These are phyloP conservation scores for Andinoacara biseriatus DNA, from an alignment of 2,113 vertebrate species.

Conservation along the genomic window DNA sequence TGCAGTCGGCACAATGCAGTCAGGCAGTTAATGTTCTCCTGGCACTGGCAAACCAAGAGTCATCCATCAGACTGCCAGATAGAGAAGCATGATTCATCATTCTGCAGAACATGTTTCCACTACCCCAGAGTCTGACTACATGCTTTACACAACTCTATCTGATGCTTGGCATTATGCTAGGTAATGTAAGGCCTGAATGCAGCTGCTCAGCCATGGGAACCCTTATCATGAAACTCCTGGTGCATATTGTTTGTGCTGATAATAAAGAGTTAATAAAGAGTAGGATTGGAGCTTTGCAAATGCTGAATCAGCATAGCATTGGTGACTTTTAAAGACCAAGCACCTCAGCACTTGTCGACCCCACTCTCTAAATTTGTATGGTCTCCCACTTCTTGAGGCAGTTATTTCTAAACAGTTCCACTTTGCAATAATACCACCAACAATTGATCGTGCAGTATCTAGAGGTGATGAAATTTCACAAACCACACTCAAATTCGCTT, in stretches of 20 bases:
- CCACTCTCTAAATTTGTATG: neutral
- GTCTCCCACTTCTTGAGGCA: neutral
- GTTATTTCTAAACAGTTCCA: too few species aligned
- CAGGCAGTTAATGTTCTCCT: neutral
- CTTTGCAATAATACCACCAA: too few species aligned
- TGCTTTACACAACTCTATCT: neutral
- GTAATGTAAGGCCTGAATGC: neutral
- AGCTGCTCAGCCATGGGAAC: neutral
- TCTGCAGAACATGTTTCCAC: neutral
- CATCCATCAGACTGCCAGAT: neutral
- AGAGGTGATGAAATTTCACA: neutral
- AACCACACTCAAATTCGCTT: neutral
- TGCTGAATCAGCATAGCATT: neutral
- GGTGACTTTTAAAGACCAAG: too few species aligned
- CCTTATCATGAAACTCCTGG: neutral
- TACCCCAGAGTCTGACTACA: neutral
- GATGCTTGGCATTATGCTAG: neutral
- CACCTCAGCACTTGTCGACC: neutral
- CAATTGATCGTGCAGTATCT: too few species aligned
- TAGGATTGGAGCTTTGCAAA: neutral
- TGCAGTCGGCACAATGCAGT: neutral
- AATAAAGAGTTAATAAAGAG: constrained; percentile 1
- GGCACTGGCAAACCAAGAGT: neutral
- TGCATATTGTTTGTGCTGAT: neutral
- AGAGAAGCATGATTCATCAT: neutral